Conservation (phyloP, 2,888 invertebrate species). For the Tiphia femorata region DNA sequence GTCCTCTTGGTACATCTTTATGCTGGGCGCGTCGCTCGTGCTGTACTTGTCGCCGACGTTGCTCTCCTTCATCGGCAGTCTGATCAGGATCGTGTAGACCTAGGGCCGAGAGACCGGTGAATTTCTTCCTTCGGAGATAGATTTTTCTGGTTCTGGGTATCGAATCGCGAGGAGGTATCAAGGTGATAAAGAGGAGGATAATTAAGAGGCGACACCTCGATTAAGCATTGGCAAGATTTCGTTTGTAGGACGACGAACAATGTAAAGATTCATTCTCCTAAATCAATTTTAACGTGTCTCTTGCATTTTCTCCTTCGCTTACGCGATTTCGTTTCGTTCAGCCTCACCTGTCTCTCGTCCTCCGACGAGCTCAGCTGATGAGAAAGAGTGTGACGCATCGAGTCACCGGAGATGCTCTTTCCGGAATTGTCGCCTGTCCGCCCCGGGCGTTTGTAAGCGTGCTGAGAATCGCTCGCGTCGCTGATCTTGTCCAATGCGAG, state of each 20-base stretch:
- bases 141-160: background rate
- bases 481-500: conserved; percentile 47
- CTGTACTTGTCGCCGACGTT: conserved; percentile 72
- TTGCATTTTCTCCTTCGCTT: no score
- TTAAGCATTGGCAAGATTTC: no score
- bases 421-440: conserved; percentile 58
- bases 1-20: conserved; percentile 89
- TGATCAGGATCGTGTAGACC: conserved; percentile 94
- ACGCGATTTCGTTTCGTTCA: no score
- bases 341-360: no score
- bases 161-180: background rate
- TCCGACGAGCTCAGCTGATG: no score
- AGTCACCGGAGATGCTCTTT: conserved; percentile 64
- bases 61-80: conserved; percentile 77
- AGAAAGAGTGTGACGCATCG: no score
- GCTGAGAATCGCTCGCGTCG: conserved; percentile 66
- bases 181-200: background rate
- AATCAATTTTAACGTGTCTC: no score
- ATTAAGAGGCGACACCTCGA: no score
- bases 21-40: conserved; percentile 77
- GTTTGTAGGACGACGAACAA: no score
- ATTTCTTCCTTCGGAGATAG: no score
- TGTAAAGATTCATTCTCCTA: no score
- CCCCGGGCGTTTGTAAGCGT: conserved; percentile 66
- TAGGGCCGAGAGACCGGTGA: conserved; percentile 53